phyloP scores from a whole-genome alignment of 2,888 invertebrate species.

The Acanthosepion esculentum region DNA sequence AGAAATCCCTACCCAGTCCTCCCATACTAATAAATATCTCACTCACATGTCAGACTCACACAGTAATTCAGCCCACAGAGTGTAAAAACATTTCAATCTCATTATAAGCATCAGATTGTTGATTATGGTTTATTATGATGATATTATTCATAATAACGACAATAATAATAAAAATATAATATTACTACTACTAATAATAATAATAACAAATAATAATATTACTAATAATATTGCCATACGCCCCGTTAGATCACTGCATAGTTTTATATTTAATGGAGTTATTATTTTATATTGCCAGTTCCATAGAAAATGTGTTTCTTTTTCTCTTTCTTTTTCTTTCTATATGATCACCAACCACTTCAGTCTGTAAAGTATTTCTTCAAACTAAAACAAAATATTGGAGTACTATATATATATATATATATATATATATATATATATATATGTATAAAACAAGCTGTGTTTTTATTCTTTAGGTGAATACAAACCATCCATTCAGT shows the following conservation, averaged over 20 bases:
- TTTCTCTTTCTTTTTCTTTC: neutral
- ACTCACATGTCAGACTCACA: neutral
- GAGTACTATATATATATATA: neutral
- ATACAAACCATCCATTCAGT: neutral
- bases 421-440: too few relatives aligned
- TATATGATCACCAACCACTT: neutral
- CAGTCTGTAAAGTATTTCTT: neutral
- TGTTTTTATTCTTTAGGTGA: neutral
- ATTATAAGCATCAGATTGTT: neutral
- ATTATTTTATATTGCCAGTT: slow-evolving; percentile 18
- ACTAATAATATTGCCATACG: neutral
- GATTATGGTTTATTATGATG: too few relatives aligned
- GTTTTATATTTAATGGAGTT: neutral
- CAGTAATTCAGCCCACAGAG: slow-evolving; percentile 20
- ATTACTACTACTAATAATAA: neutral
- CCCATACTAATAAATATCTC: neutral
- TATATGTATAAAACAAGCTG: neutral
- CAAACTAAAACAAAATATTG: neutral
- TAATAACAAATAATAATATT: neutral
- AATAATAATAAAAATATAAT: neutral
- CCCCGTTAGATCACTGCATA: neutral
- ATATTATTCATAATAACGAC: neutral
- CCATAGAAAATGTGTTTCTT: neutral
- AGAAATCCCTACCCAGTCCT: neutral
- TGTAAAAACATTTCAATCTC: neutral